Percentiles rank a stretch among this genome's conserved stretches.
These are phyloP conservation scores for Meles meles DNA, from an alignment of 2,113 vertebrate species.

Conservation along the genomic window DNA sequence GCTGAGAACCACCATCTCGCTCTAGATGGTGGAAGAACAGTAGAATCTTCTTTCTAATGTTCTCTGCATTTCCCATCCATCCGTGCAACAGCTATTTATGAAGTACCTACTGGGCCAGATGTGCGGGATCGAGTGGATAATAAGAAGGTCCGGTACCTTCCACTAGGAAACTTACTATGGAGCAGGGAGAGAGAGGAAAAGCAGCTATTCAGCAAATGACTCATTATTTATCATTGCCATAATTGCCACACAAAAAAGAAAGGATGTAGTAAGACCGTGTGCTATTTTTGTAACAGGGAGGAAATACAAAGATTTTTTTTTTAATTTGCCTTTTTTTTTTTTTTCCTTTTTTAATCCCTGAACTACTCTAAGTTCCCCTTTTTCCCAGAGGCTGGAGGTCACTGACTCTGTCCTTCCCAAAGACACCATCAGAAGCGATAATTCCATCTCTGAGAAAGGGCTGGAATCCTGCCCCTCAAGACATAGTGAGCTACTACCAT, in stretches of 20 bases:
- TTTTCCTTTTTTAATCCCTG: no score
- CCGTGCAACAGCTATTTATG: neutral
- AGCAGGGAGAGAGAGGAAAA: rapidly evolving
- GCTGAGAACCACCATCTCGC: neutral
- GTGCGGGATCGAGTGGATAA: neutral
- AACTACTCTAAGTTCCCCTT: neutral
- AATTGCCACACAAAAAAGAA: neutral
- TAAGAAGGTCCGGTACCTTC: neutral
- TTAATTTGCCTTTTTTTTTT: neutral
- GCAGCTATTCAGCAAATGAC: neutral
- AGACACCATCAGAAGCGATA: neutral
- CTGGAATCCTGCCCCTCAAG: neutral
- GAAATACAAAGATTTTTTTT: neutral
- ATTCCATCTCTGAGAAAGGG: neutral
- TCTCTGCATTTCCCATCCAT: neutral
- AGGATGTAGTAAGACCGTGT: neutral
- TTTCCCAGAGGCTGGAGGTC: neutral
- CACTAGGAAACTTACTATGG: neutral
- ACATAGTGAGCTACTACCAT: neutral
- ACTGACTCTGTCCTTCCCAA: neutral
- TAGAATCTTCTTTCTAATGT: neutral
- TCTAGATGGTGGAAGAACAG: neutral
- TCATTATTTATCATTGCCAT: neutral
- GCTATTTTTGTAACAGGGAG: neutral
- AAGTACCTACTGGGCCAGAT: neutral